Evolutionary conservation across 2,797 vertebrate species (phyloP).

Genomic region (Neomorphus geoffroyi): DNA sequence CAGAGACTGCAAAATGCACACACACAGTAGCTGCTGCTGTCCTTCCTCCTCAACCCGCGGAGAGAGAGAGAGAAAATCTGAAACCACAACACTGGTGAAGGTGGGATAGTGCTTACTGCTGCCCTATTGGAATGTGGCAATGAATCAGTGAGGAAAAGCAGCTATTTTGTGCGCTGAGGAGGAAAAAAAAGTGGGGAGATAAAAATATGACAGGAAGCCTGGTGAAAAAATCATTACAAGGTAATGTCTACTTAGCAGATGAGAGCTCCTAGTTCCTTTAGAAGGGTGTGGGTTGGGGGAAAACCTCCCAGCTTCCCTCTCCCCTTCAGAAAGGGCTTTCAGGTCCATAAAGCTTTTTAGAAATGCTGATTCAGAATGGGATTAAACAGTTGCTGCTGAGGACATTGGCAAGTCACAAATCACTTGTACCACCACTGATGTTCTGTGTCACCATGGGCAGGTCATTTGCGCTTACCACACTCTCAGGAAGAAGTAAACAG

Average conservation of each 20-base stretch:
- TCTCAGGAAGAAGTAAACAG: not conserved
- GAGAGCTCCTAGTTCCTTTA: not conserved
- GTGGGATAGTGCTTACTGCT: fast-evolving
- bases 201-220: not conserved
- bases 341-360: not conserved
- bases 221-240: not conserved
- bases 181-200: not conserved
- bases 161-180: not conserved
- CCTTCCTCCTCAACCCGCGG: too few relatives aligned
- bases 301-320: not conserved
- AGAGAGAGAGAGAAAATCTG: too few relatives aligned
- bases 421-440: fast-evolving
- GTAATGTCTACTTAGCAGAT: not conserved
- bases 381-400: not conserved
- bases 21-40: too few relatives aligned
- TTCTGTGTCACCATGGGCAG: fast-evolving
- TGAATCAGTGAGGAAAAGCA: not conserved
- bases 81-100: too few relatives aligned
- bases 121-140: fast-evolving
- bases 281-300: fast-evolving
- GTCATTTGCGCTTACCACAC: not conserved
- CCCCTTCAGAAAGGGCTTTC: not conserved
- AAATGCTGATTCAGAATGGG: not conserved
- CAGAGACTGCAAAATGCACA: too few relatives aligned
- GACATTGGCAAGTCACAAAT: not conserved